Evolutionary conservation across 1,140 invertebrate genomes (phyloP).

Genomic region (Hydropsyche tenuis): DNA sequence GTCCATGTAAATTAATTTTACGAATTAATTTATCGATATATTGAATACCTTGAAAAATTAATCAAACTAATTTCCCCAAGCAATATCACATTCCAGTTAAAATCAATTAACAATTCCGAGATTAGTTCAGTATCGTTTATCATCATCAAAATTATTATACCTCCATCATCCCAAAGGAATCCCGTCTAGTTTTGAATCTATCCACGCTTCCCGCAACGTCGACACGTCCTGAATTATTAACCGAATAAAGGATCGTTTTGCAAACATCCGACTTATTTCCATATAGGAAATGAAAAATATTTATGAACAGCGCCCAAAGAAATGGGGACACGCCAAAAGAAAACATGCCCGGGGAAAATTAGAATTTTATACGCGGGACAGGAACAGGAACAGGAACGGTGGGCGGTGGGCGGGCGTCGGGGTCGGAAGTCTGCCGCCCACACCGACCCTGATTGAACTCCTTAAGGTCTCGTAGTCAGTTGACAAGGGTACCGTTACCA

Average conservation of each 20-base stretch:
- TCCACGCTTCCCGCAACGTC: slow-evolving; percentile 6
- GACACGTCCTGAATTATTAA: slow-evolving; percentile 34
- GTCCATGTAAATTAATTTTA: no score
- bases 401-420: neutral
- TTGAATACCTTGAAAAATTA: no score
- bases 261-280: slow-evolving; percentile 30
- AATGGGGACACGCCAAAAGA: neutral
- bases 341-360: slow-evolving; percentile 22
- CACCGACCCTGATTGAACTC: slow-evolving; percentile 26
- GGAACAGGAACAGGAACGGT: neutral
- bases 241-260: slow-evolving; percentile 10
- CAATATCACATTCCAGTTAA: no score
- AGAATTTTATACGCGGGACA: neutral
- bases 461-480: slow-evolving; percentile 24
- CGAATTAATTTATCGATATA: no score
- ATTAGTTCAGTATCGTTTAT: no score
- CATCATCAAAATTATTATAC: neutral
- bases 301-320: slow-evolving; percentile 17
- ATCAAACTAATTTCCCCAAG: no score
- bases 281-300: slow-evolving; percentile 39
- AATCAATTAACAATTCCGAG: no score
- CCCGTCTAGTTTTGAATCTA: slow-evolving; percentile 14
- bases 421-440: neutral
- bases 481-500: slow-evolving; percentile 29
- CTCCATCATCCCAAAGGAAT: slow-evolving; percentile 8